Evolutionary conservation across 2,797 vertebrate species (phyloP), one percentile per base, ranked within the genome.

Genomic region (Lutjanus campechanus): DNA sequence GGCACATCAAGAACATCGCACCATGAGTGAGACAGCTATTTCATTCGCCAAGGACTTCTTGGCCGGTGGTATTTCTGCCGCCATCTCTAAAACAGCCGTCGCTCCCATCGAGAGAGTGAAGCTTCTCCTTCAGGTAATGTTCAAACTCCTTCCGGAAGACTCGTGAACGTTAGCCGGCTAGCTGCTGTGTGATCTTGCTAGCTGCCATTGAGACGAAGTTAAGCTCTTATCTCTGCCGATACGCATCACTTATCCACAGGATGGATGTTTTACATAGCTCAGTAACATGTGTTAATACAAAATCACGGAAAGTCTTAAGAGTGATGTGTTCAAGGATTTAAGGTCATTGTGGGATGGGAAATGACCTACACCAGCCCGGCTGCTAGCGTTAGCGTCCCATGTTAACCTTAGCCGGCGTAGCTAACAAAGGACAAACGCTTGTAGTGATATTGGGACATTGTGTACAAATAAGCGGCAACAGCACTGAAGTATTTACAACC

Each of bases 51-150:
- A 95, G 93, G 95, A 95, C 25, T 95, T 95, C 89, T 75, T 95
- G 90, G 94, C 95, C 1, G 95, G 95, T 7, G 95, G 95, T 0
- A 94, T 95, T 74, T 94, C 94, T 2, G 95, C 95, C 6, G 95
- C 95, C 50, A 95, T 95, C 61, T 95, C 94, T 71, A 95, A 95
- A 74, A 95, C 95, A 88, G 95, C 94, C 1, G 95, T 95, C 19
- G 95, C 95, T 15, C 95, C 95, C 0, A 95, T 95, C 64, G 95
- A 95, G 78, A 95, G 95, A 91, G 95, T 95, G 83, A 95, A 95
- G 91, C 94, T 95, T 64, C 94, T 95, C 82, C 93, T 95, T 85
- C 95, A 95, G 95, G 95, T 95, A 90, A 36, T 5, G 29, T 36
- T 36, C 2, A 91, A 49, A 63, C 17, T 8, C 2, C 73, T 85